Conservation (phyloP, 2,888 invertebrate genomes). For the Cerastoderma edule region DNA sequence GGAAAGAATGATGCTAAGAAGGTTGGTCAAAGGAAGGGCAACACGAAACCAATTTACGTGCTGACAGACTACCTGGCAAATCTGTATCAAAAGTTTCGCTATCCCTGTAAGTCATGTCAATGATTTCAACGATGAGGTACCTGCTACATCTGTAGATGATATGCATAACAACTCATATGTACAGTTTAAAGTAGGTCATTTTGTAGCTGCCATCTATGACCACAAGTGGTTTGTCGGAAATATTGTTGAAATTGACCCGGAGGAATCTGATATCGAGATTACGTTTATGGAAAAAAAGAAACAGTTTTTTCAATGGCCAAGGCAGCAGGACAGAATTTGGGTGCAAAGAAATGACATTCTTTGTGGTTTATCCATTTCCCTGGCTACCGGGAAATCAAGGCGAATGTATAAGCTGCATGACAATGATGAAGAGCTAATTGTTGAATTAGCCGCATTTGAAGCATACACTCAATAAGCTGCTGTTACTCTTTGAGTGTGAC, state of each 20-base stretch:
- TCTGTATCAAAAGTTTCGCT: constrained; percentile 33
- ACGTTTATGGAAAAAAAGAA: constrained; percentile 4
- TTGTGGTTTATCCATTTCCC: background rate
- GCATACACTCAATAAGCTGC: too few species aligned
- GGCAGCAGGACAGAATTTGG: background rate
- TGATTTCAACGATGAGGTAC: too few species aligned
- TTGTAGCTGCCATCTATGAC: background rate
- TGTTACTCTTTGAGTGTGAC: too few species aligned
- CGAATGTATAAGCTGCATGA: background rate
- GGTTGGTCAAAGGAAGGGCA: constrained; percentile 12
- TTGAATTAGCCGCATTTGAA: too few species aligned
- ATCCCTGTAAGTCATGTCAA: too few species aligned
- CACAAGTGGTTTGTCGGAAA: background rate
- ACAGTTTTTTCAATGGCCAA: constrained; percentile 8
- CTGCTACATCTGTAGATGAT: too few species aligned
- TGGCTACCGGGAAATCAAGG: background rate
- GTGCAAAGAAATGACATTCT: background rate
- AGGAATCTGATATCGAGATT: background rate
- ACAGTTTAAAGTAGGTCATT: background rate
- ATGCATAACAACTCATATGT: background rate
- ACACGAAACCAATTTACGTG: constrained; percentile 26
- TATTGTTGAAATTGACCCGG: constrained; percentile 3
- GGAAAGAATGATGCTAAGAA: constrained; percentile 39
- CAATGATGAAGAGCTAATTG: too few species aligned
- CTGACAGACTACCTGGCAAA: constrained; percentile 41